Conservation (phyloP, 2,888 invertebrate genomes). For the Aporophyla lueneburgensis region DNA sequence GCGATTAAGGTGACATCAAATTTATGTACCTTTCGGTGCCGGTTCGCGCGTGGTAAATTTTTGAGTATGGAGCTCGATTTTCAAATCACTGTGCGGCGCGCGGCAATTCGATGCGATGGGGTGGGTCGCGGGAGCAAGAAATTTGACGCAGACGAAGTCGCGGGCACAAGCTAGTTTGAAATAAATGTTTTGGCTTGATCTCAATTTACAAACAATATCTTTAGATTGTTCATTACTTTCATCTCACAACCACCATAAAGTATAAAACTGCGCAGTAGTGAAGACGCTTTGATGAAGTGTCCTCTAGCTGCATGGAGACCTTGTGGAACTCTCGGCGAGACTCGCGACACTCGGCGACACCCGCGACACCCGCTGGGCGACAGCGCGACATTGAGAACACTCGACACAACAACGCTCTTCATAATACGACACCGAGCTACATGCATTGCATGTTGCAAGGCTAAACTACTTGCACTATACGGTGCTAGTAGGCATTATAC, state of each 20-base stretch:
- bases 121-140: too few relatives aligned
- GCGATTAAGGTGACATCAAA: too few relatives aligned
- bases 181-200: not conserved
- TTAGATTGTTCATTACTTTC: not conserved
- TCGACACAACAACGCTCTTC: constrained; percentile 4
- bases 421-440: not conserved
- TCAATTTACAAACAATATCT: not conserved
- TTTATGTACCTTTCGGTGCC: too few relatives aligned
- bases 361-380: constrained; percentile 7
- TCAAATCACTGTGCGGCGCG: too few relatives aligned
- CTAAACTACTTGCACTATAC: not conserved
- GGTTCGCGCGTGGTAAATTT: too few relatives aligned
- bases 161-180: too few relatives aligned
- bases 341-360: not conserved
- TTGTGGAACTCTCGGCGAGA: not conserved
- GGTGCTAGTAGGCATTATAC: not conserved
- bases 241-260: not conserved
- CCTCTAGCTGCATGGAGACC: not conserved
- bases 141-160: too few relatives aligned
- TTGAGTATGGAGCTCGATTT: too few relatives aligned
- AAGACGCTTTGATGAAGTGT: constrained; percentile 30
- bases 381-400: not conserved
- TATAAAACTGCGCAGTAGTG: not conserved
- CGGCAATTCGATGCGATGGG: too few relatives aligned
- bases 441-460: not conserved